Conservation (phyloP, 2,113 vertebrate species). For the Agapornis roseicollis region DNA sequence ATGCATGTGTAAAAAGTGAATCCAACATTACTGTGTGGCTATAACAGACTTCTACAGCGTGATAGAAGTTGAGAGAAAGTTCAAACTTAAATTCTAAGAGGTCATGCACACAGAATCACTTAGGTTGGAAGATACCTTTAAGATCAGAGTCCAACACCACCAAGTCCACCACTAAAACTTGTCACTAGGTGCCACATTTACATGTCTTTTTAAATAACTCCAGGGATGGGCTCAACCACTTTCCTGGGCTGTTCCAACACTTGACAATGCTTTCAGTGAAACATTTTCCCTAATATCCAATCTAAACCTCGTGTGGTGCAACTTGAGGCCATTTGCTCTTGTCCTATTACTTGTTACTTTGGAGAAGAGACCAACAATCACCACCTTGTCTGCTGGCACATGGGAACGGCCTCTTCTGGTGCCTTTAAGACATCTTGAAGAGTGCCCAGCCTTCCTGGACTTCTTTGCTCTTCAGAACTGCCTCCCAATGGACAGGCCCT, state of each 20-base stretch:
- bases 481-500: background rate
- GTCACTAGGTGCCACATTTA: background rate
- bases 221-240: background rate
- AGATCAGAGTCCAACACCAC: background rate
- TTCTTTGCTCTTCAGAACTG: background rate
- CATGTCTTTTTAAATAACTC: background rate
- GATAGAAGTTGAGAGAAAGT: background rate
- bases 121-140: background rate
- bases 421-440: background rate
- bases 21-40: accelerated
- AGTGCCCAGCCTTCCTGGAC: background rate
- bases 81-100: background rate
- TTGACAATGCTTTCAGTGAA: background rate
- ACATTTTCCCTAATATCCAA: background rate
- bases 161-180: background rate
- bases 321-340: background rate
- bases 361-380: background rate
- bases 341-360: background rate
- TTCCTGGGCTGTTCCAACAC: background rate
- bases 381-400: background rate
- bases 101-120: background rate
- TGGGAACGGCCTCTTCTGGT: background rate
- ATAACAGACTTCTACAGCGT: background rate
- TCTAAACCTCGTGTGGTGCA: background rate
- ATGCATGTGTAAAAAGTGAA: background rate